These are phyloP conservation scores for Platyscelio sp. DNA, from an alignment of 2,888 invertebrate species.

Conservation along the genomic window DNA sequence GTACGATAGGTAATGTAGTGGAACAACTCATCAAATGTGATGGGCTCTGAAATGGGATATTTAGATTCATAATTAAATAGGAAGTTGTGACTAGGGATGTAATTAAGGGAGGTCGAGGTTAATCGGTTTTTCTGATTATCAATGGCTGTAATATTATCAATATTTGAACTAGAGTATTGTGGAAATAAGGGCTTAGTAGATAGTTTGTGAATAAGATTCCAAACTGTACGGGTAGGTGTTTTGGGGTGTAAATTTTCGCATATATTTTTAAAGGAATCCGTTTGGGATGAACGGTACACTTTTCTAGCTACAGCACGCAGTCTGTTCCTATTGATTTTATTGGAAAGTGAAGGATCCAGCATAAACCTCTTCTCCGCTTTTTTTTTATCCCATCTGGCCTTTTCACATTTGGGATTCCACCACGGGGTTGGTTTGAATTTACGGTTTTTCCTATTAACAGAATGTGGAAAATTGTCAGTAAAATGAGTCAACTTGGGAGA, in stretches of 20 bases:
- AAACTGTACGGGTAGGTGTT: background rate
- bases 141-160: background rate
- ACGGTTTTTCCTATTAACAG: background rate
- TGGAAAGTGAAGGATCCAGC: background rate
- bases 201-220: background rate
- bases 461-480: no score
- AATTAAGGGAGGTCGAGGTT: background rate
- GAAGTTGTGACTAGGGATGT: background rate
- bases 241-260: background rate
- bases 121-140: background rate
- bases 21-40: background rate
- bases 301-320: background rate
- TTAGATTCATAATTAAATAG: background rate
- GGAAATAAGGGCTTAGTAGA: background rate
- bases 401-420: slow-evolving; percentile 10
- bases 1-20: background rate
- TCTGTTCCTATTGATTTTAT: slow-evolving; percentile 8
- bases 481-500: no score
- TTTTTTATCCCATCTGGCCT: background rate
- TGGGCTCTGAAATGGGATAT: background rate
- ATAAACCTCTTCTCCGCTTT: background rate
- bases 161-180: background rate
- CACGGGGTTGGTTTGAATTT: background rate
- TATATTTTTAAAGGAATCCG: background rate
- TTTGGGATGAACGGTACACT: background rate